Evolutionary conservation across 2,888 invertebrate species (phyloP).

Genomic region (Caenorhabditis sp.): DNA sequence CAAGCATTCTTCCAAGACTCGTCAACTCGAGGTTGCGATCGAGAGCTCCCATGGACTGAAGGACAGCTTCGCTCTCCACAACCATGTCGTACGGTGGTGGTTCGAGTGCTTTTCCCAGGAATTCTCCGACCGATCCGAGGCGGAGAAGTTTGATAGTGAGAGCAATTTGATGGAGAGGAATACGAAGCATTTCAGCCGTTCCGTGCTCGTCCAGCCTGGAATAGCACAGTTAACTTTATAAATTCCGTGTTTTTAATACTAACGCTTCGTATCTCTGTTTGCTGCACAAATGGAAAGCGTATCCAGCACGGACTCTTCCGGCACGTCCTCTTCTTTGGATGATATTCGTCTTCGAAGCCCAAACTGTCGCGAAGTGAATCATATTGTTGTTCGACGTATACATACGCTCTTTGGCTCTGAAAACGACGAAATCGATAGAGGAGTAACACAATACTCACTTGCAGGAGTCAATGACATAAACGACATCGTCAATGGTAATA

Average conservation of each 20-base stretch:
- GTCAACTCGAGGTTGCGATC: slow-evolving; percentile 91
- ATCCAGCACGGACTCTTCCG: slow-evolving; percentile 93
- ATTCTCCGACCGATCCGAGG: slow-evolving; percentile 92
- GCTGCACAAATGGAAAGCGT: slow-evolving; percentile 92
- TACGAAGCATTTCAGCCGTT: slow-evolving; percentile 97
- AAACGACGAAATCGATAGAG: slow-evolving; percentile 22
- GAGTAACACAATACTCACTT: slow-evolving; percentile 82
- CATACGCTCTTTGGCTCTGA: slow-evolving; percentile 91
- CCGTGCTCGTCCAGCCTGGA: slow-evolving; percentile 85
- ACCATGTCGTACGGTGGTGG: slow-evolving; percentile 98
- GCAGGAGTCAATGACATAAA: slow-evolving; percentile 96
- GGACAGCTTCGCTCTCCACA: slow-evolving; percentile 92
- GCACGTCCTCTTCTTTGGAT: slow-evolving; percentile 96
- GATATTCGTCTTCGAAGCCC: slow-evolving; percentile 88
- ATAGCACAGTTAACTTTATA: too few relatives aligned
- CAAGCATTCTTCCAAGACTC: slow-evolving; percentile 92
- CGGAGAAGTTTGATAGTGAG: slow-evolving; percentile 91
- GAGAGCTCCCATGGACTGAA: slow-evolving; percentile 84
- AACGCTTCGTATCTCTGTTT: slow-evolving; percentile 80
- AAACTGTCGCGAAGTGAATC: slow-evolving; percentile 96
- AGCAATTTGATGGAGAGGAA: slow-evolving; percentile 94
- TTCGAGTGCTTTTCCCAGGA: slow-evolving; percentile 92
- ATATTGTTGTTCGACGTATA: slow-evolving; percentile 98
- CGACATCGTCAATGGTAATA: slow-evolving; percentile 97
- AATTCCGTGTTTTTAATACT: too few relatives aligned